Conservation (phyloP, 2,888 invertebrate genomes). For the Oxytorus armatus region DNA sequence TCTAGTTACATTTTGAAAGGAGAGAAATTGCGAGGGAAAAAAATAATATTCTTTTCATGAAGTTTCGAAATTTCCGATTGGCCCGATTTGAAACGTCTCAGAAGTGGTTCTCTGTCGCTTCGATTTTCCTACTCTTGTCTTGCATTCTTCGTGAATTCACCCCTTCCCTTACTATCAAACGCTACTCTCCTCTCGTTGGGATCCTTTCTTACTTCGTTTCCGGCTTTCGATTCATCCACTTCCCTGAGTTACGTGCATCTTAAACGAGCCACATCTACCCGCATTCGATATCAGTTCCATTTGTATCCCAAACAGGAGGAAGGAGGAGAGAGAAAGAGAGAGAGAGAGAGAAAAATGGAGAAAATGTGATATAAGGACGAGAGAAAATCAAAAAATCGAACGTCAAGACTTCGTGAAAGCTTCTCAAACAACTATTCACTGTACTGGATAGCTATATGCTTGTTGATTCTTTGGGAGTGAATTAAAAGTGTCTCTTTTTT, state of each 20-base stretch:
- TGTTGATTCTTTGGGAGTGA: neutral
- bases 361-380: neutral
- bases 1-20: neutral
- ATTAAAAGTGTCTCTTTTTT: conserved; percentile 5
- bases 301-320: conserved; percentile 15
- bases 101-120: conserved; percentile 14
- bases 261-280: conserved; percentile 42
- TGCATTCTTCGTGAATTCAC: conserved; percentile 10
- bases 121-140: conserved; percentile 16
- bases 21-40: conserved; percentile 8
- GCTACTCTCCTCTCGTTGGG: conserved; percentile 36
- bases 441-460: neutral
- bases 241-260: conserved; percentile 50
- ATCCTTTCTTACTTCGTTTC: conserved; percentile 61
- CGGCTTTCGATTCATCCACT: conserved; percentile 57
- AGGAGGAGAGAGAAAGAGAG: conserved; percentile 27
- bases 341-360: conserved; percentile 18
- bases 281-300: conserved; percentile 43
- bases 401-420: conserved; percentile 15
- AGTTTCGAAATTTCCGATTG: conserved; percentile 46
- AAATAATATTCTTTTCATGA: conserved; percentile 20
- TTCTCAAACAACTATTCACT: conserved; percentile 22
- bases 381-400: conserved; percentile 35
- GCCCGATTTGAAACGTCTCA: conserved; percentile 35
- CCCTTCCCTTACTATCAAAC: neutral